phyloP scores from a whole-genome alignment of 2,888 invertebrate species.

The Acleris cristana region DNA sequence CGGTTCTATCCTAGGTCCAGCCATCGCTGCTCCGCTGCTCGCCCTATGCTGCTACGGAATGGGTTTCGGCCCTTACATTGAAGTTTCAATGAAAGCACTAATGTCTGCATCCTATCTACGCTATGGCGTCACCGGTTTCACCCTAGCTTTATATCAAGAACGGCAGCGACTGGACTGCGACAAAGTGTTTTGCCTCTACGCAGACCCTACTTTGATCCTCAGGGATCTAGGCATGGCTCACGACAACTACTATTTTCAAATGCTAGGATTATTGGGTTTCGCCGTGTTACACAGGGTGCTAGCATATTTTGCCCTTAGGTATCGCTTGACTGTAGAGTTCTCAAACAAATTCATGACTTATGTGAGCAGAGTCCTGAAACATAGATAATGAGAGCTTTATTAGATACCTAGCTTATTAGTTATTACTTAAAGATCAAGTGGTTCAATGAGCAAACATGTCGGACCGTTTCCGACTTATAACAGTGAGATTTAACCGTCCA shows the following conservation, averaged over 20 bases:
- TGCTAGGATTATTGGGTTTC: constrained; percentile 82
- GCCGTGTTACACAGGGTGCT: constrained; percentile 79
- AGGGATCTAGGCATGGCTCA: constrained; percentile 86
- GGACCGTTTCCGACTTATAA: no score
- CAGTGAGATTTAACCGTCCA: no score
- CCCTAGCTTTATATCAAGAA: constrained; percentile 83
- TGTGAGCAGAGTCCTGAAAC: constrained; percentile 80
- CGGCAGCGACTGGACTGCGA: constrained; percentile 85
- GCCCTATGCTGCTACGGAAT: constrained; percentile 85
- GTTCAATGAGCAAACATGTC: no score
- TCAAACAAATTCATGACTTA: constrained; percentile 81
- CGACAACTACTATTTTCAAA: constrained; percentile 79
- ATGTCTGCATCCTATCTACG: constrained; percentile 86
- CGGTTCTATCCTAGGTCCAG: constrained; percentile 85
- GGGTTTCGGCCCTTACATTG: constrained; percentile 83
- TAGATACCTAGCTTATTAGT: no score
- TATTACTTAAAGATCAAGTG: no score
- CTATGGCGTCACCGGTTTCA: constrained; percentile 86
- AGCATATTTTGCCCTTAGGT: constrained; percentile 84
- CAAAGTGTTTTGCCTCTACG: constrained; percentile 81
- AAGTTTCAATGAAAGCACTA: constrained; percentile 78
- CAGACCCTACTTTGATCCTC: constrained; percentile 85
- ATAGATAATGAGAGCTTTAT: constrained; percentile 58
- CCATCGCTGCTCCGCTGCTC: constrained; percentile 81
- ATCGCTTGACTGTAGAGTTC: constrained; percentile 81